Evolutionary conservation across 2,113 vertebrate species (phyloP).

Genomic region (Oophaga pumilio): DNA sequence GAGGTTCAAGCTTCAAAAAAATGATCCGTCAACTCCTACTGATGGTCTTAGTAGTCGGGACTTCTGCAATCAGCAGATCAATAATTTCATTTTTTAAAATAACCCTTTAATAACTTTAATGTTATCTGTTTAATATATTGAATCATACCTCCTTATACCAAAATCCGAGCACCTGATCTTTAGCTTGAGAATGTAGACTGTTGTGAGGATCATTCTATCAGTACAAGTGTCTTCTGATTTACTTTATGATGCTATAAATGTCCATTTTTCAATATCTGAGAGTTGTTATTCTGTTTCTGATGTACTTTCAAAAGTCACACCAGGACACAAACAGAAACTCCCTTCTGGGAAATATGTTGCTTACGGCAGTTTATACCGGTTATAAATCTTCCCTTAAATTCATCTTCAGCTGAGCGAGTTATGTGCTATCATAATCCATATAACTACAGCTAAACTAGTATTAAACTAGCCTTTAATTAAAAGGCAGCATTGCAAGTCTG

Average conservation of each 20-base stretch:
- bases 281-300: slow-evolving; percentile 7
- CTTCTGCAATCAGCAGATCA: no score
- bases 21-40: no score
- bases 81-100: no score
- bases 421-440: neutral
- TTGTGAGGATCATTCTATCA: neutral
- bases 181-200: neutral
- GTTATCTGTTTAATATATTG: neutral
- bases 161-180: neutral
- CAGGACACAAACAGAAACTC: slow-evolving; percentile 13
- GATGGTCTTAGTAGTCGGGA: no score
- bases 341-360: neutral
- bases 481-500: neutral
- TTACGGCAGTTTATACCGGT: neutral
- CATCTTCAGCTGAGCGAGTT: slow-evolving; percentile 4
- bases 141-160: neutral
- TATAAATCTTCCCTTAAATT: neutral
- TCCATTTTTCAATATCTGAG: slow-evolving; percentile 12
- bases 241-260: slow-evolving; percentile 8
- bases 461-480: slow-evolving; percentile 39
- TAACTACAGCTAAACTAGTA: neutral
- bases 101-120: neutral
- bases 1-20: no score
- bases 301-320: neutral
- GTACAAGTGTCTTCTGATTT: neutral